Percentiles rank a stretch among this genome's conserved stretches.
Conservation (phyloP, 2,113 vertebrate genomes). For the Romanogobio albipinnatus region DNA sequence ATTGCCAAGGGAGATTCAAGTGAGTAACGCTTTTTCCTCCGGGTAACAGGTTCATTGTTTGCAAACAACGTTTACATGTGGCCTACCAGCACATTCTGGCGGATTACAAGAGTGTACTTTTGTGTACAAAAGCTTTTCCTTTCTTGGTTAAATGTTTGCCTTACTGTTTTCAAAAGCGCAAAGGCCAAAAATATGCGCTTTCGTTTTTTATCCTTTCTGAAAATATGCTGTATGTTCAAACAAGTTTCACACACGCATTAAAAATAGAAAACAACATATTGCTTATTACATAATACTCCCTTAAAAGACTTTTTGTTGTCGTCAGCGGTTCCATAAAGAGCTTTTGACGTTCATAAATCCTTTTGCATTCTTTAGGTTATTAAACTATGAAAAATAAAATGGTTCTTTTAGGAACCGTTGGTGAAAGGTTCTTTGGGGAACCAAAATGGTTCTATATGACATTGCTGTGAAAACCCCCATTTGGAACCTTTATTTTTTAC, state of each 20-base stretch:
- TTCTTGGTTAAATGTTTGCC: not conserved
- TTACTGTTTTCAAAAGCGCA: not conserved
- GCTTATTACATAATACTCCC: not conserved
- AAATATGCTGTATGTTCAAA: too few species aligned
- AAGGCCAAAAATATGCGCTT: not conserved
- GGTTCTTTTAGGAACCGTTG: too few species aligned
- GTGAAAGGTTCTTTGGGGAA: too few species aligned
- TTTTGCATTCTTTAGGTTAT: too few species aligned
- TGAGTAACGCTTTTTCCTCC: conserved; percentile 68
- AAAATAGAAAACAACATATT: not conserved
- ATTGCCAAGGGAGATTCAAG: conserved; percentile 88
- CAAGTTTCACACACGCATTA: not conserved
- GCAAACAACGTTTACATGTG: conserved; percentile 4
- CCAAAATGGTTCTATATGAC: too few species aligned
- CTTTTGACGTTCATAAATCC: too few species aligned
- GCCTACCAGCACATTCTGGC: not conserved
- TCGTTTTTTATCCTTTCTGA: too few species aligned
- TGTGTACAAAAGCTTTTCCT: not conserved
- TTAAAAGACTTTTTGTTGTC: too few species aligned
- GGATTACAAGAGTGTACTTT: not conserved
- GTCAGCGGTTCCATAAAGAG: too few species aligned
- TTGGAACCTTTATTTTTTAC: too few species aligned
- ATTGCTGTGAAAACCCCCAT: too few species aligned
- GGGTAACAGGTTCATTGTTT: conserved; percentile 17
- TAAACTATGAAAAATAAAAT: too few species aligned